Evolutionary conservation across 2,797 vertebrate species (phyloP), one percentile per base, ranked within the genome.

Genomic region (Podargus strigoides): DNA sequence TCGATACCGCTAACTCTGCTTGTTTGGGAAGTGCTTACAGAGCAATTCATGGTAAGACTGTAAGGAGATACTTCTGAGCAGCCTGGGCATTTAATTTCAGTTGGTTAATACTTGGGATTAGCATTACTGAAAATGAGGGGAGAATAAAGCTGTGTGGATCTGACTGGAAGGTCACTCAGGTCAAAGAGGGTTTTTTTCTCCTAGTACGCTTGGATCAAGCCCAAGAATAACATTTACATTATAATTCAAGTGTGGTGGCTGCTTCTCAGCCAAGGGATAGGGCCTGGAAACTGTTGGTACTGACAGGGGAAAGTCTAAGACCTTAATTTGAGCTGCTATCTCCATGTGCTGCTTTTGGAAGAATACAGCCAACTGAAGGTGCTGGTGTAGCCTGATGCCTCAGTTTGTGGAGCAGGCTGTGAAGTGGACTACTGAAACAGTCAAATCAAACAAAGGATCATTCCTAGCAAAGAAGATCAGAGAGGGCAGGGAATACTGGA

Each of bases 1-100:
- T 98, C 1, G 98, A 99, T 83, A 98, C 99, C 2, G 94, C 98
- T 52, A 98, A 98, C 97, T 99, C 99, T 0, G 98, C 99, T 66
- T 99, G 99, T 42, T 97, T 99, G 79, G 99, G 99, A 58, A 98
- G 98, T 10, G 98, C 99, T 32, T 99, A 99, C 98, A 98, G 98
- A 97, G 99, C 99, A 53, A 97, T 98, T 84, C 99, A 99, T 0
- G 99, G 99, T 99, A 98, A 97, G 98, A 69, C 90, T 81, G 60
- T 79, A 69, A 74, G 82, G 82, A 66, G 90, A 85, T 77, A 36
- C 73, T 76, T 89, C 41, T 73, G 85, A 87, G 59, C 4, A 4
- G 11, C 11, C 56, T 44, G 59, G 39, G 69, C 17, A 36, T 93
- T 90, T 85, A 34, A 86, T 91, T 94, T 69, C 70, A 64, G 39